Evolutionary conservation across 2,797 vertebrate species (phyloP).

Genomic region (Arctocebus calabarensis): DNA sequence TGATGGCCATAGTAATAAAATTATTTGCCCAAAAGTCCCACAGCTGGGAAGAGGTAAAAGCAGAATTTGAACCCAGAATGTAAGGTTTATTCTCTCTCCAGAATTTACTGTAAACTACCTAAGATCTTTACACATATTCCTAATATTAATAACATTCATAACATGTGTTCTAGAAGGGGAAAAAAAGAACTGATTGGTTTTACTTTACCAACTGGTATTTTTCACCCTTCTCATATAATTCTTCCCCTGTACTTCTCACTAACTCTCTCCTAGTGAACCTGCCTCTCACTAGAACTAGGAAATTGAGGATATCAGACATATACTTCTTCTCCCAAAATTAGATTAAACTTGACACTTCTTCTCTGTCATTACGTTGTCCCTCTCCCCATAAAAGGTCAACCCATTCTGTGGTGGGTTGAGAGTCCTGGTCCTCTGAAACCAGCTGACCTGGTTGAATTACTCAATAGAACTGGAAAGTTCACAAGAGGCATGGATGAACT

Average conservation of each 20-base stretch:
- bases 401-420: not conserved
- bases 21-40: not conserved
- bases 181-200: not conserved
- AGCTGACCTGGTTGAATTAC: too few species aligned
- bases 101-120: not conserved
- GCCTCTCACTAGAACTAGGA: not conserved
- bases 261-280: not conserved
- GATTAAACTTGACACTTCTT: not conserved
- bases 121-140: not conserved
- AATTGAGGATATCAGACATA: not conserved
- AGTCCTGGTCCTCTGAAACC: too few species aligned
- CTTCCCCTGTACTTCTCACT: not conserved
- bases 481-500: too few species aligned
- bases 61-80: slow-evolving; percentile 2
- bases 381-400: not conserved
- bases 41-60: not conserved
- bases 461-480: too few species aligned
- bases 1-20: not conserved
- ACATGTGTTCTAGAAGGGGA: not conserved
- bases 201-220: not conserved
- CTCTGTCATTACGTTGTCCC: not conserved
- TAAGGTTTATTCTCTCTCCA: not conserved
- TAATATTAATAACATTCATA: not conserved
- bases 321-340: slow-evolving; percentile 1
- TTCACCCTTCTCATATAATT: not conserved